Conservation (phyloP, 2,888 invertebrate genomes). For the Mycogona germanica region DNA sequence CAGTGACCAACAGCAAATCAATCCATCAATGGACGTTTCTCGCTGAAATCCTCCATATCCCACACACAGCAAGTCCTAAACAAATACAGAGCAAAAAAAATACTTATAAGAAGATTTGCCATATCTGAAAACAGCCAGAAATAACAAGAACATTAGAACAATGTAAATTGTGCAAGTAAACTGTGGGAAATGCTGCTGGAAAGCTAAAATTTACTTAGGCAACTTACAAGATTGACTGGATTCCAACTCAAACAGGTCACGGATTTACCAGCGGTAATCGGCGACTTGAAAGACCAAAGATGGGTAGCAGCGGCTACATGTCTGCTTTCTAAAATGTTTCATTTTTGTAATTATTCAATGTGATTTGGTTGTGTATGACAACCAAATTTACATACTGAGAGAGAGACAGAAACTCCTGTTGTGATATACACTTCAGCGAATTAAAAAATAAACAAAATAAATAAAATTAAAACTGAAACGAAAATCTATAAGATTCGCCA, state of each 20-base stretch:
- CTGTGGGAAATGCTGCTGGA: not conserved
- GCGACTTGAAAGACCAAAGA: slow-evolving; percentile 12
- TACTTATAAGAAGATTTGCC: not conserved
- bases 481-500: too few relatives aligned
- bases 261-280: not conserved
- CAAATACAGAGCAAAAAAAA: not conserved
- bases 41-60: slow-evolving; percentile 2
- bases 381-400: too few relatives aligned
- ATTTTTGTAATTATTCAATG: not conserved
- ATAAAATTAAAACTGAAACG: too few relatives aligned
- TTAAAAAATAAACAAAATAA: too few relatives aligned
- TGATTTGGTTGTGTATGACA: too few relatives aligned
- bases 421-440: too few relatives aligned
- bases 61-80: slow-evolving; percentile 9
- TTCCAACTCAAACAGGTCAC: slow-evolving; percentile 13
- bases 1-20: slow-evolving; percentile 16
- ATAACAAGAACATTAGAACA: too few relatives aligned
- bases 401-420: too few relatives aligned
- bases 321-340: too few relatives aligned
- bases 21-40: not conserved
- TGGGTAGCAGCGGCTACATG: not conserved
- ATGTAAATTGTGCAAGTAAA: too few relatives aligned
- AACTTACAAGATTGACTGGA: slow-evolving; percentile 2
- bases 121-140: too few relatives aligned
- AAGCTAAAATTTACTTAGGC: not conserved